Percentiles rank a stretch among this genome's conserved stretches.
Evolutionary conservation across 2,797 vertebrate genomes (phyloP).

Genomic region (Brachymystax lenok): DNA sequence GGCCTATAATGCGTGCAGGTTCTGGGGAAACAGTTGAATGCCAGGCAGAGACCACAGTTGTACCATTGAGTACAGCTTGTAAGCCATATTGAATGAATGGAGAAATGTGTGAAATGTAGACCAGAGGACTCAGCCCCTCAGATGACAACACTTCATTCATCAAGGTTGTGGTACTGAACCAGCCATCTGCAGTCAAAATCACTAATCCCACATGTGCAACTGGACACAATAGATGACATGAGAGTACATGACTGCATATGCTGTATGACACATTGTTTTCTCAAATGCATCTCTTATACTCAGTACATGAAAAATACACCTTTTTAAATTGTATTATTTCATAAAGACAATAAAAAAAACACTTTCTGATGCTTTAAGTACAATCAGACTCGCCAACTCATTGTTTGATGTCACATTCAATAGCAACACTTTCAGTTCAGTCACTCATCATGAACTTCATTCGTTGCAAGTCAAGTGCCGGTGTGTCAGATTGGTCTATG

Average conservation of each 20-base stretch:
- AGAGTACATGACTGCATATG: too few species aligned
- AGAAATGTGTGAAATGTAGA: slow-evolving; percentile 7
- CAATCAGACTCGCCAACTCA: background rate
- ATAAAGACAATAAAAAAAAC: background rate
- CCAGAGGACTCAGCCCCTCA: background rate
- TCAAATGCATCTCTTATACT: background rate
- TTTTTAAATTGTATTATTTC: background rate
- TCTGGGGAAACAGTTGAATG: background rate
- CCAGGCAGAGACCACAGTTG: background rate
- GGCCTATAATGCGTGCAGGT: background rate
- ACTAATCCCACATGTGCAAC: too few species aligned
- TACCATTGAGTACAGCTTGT: background rate
- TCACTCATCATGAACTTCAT: background rate
- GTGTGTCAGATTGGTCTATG: slow-evolving; percentile 5
- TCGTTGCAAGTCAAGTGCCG: background rate
- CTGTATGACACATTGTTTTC: background rate
- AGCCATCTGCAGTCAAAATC: too few species aligned
- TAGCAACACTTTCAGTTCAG: background rate
- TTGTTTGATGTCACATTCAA: background rate
- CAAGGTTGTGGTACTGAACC: too few species aligned
- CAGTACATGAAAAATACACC: background rate
- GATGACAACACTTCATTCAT: too few species aligned
- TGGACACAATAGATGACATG: too few species aligned
- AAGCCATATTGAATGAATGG: slow-evolving; percentile 1
- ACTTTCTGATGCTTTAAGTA: background rate